Evolutionary conservation across 2,113 vertebrate species (phyloP).

Genomic region (Podarcis raffonei): DNA sequence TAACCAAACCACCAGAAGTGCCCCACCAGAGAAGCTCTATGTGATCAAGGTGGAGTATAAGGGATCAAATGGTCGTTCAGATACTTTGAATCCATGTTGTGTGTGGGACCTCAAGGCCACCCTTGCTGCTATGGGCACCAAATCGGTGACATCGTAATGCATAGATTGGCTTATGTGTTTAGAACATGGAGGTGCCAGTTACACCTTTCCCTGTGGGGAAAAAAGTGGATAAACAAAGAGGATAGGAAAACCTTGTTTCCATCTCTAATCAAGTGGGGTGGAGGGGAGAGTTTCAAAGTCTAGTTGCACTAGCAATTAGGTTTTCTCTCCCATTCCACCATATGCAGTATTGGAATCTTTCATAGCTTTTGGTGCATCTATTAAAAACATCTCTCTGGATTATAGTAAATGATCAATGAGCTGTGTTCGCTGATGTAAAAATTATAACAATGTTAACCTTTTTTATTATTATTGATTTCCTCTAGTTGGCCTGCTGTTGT

Average conservation of each 20-base stretch:
- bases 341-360: not conserved
- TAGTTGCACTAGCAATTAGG: not conserved
- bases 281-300: not conserved
- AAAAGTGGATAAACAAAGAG: not conserved
- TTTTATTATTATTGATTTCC: slow-evolving; percentile 49
- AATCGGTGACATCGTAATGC: too few relatives aligned
- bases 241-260: not conserved
- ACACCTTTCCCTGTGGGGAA: not conserved
- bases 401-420: not conserved
- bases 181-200: too few relatives aligned
- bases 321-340: not conserved
- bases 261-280: not conserved
- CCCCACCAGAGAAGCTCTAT: too few relatives aligned
- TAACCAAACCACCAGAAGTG: too few relatives aligned
- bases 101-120: too few relatives aligned
- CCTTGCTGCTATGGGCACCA: too few relatives aligned
- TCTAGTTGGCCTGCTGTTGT: slow-evolving; percentile 96
- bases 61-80: too few relatives aligned
- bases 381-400: not conserved
- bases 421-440: slow-evolving; percentile 15
- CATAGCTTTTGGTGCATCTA: not conserved
- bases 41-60: too few relatives aligned
- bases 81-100: too few relatives aligned
- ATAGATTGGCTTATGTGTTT: too few relatives aligned
- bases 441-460: not conserved